A percentile compares a stretch with the other conserved stretches of the same genome.
Conservation (phyloP, 2,797 vertebrate species). For the Bradypodion ventrale region DNA sequence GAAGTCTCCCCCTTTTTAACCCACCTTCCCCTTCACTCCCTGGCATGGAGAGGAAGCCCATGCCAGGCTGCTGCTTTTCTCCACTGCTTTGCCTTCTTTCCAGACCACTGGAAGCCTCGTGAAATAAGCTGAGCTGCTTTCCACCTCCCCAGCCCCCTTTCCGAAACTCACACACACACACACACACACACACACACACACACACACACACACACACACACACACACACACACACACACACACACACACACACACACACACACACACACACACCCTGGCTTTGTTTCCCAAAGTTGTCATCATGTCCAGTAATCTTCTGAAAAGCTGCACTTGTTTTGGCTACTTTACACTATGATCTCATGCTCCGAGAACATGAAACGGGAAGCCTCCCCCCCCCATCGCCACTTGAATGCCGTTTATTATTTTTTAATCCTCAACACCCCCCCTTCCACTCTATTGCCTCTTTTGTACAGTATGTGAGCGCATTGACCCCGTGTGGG, state of each 20-base stretch:
- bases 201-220: no score
- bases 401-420: no score
- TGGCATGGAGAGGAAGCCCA: no score
- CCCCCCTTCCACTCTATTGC: neutral
- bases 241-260: no score
- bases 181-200: no score
- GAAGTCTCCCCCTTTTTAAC: no score
- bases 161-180: no score
- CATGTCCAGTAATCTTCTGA: slow-evolving; percentile 38
- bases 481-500: neutral
- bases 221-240: no score
- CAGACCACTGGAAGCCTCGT: neutral
- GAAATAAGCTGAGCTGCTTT: neutral
- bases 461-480: slow-evolving; percentile 31
- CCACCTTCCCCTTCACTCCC: no score
- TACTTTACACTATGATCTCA: slow-evolving; percentile 32
- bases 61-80: no score
- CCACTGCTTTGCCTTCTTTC: neutral
- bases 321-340: slow-evolving; percentile 29
- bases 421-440: neutral
- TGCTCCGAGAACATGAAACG: slow-evolving; percentile 18
- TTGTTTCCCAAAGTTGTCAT: slow-evolving; percentile 27
- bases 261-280: no score
- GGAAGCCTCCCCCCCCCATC: neutral
- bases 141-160: no score